Conservation (phyloP, 2,888 invertebrate genomes). For the Eupithecia subfuscata region DNA sequence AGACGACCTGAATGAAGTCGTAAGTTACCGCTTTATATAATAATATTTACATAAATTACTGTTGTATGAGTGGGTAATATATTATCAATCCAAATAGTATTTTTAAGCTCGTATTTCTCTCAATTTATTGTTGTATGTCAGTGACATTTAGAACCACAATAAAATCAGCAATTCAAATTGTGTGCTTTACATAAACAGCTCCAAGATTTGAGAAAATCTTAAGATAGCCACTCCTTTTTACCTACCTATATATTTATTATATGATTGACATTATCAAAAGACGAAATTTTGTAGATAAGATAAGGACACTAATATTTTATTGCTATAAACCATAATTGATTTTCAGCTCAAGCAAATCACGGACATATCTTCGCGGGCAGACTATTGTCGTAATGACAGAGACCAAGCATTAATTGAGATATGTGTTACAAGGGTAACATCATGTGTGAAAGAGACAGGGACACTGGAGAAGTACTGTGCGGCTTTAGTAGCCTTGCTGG, state of each 20-base stretch:
- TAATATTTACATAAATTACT: slow-evolving; percentile 6
- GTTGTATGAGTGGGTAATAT: not conserved
- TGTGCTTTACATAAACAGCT: slow-evolving; percentile 4
- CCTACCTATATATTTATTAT: too few relatives aligned
- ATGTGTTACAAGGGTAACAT: slow-evolving; percentile 94
- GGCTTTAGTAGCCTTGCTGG: slow-evolving; percentile 92
- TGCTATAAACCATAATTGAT: slow-evolving; percentile 1
- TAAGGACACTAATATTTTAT: slow-evolving; percentile 7
- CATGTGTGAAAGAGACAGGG: slow-evolving; percentile 94
- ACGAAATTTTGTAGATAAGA: slow-evolving; percentile 34
- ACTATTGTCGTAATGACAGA: slow-evolving; percentile 93
- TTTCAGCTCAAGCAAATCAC: slow-evolving; percentile 88
- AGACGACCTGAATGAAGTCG: slow-evolving; percentile 92
- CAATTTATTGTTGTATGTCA: not conserved
- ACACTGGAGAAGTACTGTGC: slow-evolving; percentile 94
- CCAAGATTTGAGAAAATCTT: not conserved
- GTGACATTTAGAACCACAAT: slow-evolving; percentile 28
- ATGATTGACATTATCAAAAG: slow-evolving; percentile 35
- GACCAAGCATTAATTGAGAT: slow-evolving; percentile 98
- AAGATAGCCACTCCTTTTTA: slow-evolving; percentile 34
- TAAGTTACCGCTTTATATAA: slow-evolving; percentile 70
- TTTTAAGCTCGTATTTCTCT: not conserved
- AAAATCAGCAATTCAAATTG: slow-evolving; percentile 36
- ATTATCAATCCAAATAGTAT: not conserved
- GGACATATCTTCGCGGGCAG: slow-evolving; percentile 91